Conservation (phyloP, 2,113 vertebrate genomes). For the Nycticorax nycticorax region DNA sequence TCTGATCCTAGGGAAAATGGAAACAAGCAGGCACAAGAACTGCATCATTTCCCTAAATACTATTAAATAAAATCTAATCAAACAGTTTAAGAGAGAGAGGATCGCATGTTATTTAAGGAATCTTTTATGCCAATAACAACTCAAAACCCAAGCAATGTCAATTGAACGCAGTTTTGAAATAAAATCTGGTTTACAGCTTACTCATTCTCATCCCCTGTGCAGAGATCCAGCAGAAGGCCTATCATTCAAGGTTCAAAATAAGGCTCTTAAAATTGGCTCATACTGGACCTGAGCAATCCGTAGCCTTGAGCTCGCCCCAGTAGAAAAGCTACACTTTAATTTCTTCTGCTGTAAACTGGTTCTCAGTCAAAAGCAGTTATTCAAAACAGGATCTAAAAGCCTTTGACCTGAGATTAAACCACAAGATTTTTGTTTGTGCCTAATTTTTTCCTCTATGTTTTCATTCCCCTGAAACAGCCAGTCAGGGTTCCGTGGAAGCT, state of each 20-base stretch:
- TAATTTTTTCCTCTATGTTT: background rate
- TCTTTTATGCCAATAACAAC: background rate
- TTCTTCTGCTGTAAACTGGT: background rate
- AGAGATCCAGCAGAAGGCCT: background rate
- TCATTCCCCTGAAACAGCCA: background rate
- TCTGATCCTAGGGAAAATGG: background rate
- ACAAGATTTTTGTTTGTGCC: background rate
- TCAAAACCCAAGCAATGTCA: background rate
- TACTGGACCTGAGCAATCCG: background rate
- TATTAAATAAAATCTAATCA: background rate
- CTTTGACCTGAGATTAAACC: background rate
- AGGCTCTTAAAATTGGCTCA: background rate
- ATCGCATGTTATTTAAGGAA: background rate
- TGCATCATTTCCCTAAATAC: background rate
- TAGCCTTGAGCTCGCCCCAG: background rate
- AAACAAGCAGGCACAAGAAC: background rate
- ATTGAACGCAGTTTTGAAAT: background rate
- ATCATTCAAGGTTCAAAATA: background rate
- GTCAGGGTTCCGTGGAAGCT: background rate
- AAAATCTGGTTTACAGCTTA: background rate
- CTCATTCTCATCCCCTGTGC: background rate
- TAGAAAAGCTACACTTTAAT: background rate
- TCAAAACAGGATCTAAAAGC: background rate
- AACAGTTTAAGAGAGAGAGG: background rate
- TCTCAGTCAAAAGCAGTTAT: background rate